Base-by-base conservation (phyloP, 2,113 vertebrate species). In the Capricornis sumatraensis region DNA sequence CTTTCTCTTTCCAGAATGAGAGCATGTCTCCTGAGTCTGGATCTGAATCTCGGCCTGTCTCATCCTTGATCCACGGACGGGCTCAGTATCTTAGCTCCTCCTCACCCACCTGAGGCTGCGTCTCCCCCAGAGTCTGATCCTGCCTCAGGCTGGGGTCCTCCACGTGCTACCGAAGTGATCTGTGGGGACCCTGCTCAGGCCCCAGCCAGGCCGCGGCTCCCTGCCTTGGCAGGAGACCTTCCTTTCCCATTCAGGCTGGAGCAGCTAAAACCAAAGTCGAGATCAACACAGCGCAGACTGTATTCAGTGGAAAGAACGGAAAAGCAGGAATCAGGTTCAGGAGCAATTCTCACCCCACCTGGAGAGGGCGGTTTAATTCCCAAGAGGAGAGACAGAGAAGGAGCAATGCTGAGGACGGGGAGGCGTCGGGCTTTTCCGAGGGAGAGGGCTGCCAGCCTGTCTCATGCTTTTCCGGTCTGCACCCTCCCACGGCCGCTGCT, bases 391-490 rank as follows among this genome's bases (percentile, higher is more conserved):
- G 47, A 16, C 71, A 7, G 11, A 62, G 30, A 16, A 3, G 45
- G 9, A 3, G 28, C 9, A 3, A 2, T 1, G 45, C 15, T 33
- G 0, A 19, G 0, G 2, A 3, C 28, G 1, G 27, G 25, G 45
- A 33, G 78, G 78, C 1, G 0, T 0, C 1, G 11, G 19, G 50
- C 50, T 53, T 5, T 19, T 7, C 50, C 2, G 28, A 33, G 28
- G 45, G 28, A 19, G 15, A 5, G 4, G 15, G 28, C 16, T 14
- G 79, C 47, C 47, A 14, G 57, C 57, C 11, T 11, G 11, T 2
- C 6, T 2, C 11, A 1, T 23, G 50, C 3, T 36, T 14, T 7
- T 36, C 19, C 0, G 3, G 79, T 2, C 21, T 43, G 71, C 71
- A 43, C 14, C 23, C 23, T 43, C 36, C 71, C 71, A 7, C 23